Percentiles rank a stretch among this genome's conserved stretches.
Conservation (phyloP, 1,140 invertebrate species). For the Callitettix versicolor region DNA sequence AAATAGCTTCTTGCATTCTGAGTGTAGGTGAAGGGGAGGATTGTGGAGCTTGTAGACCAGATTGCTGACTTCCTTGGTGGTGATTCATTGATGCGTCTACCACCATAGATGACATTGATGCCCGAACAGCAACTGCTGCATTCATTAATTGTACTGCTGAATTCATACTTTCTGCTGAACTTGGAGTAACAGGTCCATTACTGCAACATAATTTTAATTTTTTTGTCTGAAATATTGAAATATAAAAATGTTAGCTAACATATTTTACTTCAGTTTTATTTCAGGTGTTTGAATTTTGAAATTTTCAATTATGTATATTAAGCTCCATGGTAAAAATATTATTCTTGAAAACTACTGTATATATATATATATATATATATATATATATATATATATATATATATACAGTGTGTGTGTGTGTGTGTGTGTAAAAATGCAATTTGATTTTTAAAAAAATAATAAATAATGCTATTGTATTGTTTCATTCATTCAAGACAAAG, state of each 20-base stretch:
- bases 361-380: no score
- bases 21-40: slow-evolving; percentile 50
- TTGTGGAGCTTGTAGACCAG: slow-evolving; percentile 23
- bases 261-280: no score
- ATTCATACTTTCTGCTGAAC: slow-evolving; percentile 21
- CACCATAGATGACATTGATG: slow-evolving; percentile 30
- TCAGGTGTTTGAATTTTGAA: no score
- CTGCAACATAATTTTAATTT: slow-evolving; percentile 16
- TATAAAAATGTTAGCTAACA: no score
- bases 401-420: no score
- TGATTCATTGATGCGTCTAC: slow-evolving; percentile 27
- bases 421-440: no score
- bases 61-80: slow-evolving; percentile 43
- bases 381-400: no score
- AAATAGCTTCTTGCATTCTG: slow-evolving; percentile 63
- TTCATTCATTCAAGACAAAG: no score
- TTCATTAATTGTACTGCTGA: slow-evolving; percentile 28
- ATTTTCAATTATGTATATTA: no score
- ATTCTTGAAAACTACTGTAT: no score
- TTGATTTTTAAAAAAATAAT: no score
- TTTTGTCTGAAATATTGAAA: not conserved
- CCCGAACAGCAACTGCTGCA: slow-evolving; percentile 37
- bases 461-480: no score
- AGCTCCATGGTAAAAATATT: not conserved
- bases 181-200: slow-evolving; percentile 21